A percentile compares a stretch with the other conserved stretches of the same genome.
phyloP scores from a whole-genome alignment of 2,888 invertebrate genomes.

The Drosophila fungiperda region DNA sequence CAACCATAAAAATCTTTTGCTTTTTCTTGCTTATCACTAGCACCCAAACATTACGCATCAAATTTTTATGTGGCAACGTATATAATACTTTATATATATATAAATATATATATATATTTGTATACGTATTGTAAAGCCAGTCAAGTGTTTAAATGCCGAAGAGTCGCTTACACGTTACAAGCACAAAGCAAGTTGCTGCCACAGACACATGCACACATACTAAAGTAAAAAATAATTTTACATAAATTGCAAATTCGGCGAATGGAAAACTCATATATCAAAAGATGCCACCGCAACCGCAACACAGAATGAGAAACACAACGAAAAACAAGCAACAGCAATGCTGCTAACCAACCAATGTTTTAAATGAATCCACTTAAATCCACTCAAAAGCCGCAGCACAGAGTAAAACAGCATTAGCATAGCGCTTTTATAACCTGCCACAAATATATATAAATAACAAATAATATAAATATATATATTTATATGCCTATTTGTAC shows the following conservation, averaged over 20 bases:
- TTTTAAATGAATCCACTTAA: slow-evolving; percentile 79
- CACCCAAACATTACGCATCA: slow-evolving; percentile 36
- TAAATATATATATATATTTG: slow-evolving; percentile 10
- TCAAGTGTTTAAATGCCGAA: slow-evolving; percentile 61
- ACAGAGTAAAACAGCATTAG: slow-evolving; percentile 37
- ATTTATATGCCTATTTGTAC: neutral
- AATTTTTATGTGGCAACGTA: slow-evolving; percentile 48
- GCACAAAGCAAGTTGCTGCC: neutral
- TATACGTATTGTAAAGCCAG: slow-evolving; percentile 52
- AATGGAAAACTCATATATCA: slow-evolving; percentile 79
- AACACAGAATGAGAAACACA: slow-evolving; percentile 36
- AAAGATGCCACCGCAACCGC: slow-evolving; percentile 58
- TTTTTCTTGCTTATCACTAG: slow-evolving; percentile 35
- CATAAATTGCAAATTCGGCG: slow-evolving; percentile 57
- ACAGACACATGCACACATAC: slow-evolving; percentile 17
- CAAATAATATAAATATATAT: slow-evolving; percentile 3
- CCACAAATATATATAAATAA: too few species aligned
- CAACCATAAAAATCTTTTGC: slow-evolving; percentile 26
- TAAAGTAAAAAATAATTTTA: slow-evolving; percentile 56
- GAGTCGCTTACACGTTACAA: slow-evolving; percentile 1
- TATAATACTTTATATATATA: neutral
- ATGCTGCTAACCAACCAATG: slow-evolving; percentile 54
- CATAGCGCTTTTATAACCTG: slow-evolving; percentile 8
- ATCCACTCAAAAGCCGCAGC: slow-evolving; percentile 61
- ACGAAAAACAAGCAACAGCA: slow-evolving; percentile 41